Evolutionary conservation across 2,113 vertebrate species (phyloP).

Genomic region (Chlorodrepanis virens): DNA sequence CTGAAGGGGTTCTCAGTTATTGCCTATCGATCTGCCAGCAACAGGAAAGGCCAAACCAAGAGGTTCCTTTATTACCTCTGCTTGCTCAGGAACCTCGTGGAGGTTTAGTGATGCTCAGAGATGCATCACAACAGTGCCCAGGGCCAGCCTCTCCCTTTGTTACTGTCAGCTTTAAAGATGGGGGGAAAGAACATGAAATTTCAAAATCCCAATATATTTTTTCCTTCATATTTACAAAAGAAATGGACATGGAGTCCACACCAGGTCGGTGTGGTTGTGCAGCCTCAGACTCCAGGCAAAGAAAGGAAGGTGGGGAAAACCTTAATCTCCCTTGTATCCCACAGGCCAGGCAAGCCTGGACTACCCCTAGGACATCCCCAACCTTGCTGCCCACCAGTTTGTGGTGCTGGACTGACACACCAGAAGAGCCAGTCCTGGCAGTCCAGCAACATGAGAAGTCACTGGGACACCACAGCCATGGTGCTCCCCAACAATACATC

Average conservation of each 20-base stretch:
- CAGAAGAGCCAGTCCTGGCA: background rate
- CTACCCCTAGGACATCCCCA: background rate
- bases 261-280: accelerated
- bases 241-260: background rate
- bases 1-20: background rate
- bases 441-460: background rate
- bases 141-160: background rate
- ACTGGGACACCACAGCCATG: background rate
- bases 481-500: accelerated
- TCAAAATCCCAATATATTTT: background rate
- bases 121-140: background rate
- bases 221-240: background rate
- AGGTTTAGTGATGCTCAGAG: background rate
- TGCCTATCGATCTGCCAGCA: background rate
- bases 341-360: background rate
- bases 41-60: background rate
- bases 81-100: background rate
- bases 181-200: background rate
- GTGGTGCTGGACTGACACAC: background rate
- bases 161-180: background rate
- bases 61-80: background rate
- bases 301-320: background rate
- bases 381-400: background rate
- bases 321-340: background rate
- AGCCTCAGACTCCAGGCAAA: background rate